Evolutionary conservation across 92 coral and sea anemone species (phyloP).

Genomic region (Porites cylindrica): DNA sequence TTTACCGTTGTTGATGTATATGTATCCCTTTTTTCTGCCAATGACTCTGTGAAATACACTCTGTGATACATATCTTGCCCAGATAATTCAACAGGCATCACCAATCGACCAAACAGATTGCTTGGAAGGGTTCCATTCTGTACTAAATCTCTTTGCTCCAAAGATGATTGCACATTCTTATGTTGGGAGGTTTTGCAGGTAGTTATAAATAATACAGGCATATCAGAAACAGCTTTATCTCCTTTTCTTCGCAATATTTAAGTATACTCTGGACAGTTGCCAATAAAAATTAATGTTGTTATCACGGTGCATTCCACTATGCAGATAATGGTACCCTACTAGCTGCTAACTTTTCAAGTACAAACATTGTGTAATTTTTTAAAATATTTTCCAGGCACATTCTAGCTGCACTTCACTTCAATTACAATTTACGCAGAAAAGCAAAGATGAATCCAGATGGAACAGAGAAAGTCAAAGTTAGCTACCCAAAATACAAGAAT

Average conservation of each 20-base stretch:
- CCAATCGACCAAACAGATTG: not conserved
- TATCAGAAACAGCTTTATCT: constrained; percentile 8
- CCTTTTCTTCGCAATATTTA: not conserved
- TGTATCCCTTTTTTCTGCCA: too few species aligned
- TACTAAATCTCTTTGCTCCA: not conserved
- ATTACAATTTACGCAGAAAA: constrained; percentile 29
- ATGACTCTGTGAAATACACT: too few species aligned
- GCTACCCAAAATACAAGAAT: too few species aligned
- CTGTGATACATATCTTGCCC: too few species aligned
- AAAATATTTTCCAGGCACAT: constrained; percentile 33
- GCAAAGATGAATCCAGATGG: not conserved
- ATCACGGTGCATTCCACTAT: constrained; percentile 1
- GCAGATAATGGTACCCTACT: constrained; percentile 8
- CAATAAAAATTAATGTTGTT: not conserved
- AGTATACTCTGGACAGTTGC: not conserved
- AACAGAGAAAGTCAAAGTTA: too few species aligned
- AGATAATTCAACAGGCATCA: constrained; percentile 11
- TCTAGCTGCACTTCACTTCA: constrained; percentile 41
- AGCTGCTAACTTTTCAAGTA: constrained; percentile 8
- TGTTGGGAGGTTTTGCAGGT: not conserved
- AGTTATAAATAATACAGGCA: constrained; percentile 3
- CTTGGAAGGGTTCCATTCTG: not conserved
- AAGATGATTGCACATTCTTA: too few species aligned
- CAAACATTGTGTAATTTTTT: constrained; percentile 8
- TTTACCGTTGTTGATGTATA: too few species aligned